phyloP scores from a whole-genome alignment of 1,140 invertebrate species.

The Trachymyrmex cornetzi region DNA sequence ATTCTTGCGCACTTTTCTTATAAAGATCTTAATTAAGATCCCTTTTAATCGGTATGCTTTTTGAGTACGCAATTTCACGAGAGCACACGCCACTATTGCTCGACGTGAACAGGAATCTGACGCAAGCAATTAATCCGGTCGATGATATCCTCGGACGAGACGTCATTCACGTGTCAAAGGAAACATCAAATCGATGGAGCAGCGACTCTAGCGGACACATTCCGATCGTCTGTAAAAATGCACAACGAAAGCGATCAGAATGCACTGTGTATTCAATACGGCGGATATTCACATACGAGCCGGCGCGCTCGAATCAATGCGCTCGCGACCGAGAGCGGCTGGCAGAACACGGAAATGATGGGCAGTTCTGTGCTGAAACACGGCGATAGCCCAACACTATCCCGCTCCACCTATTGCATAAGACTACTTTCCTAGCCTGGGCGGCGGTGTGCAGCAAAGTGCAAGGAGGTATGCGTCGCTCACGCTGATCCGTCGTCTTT shows the following conservation, averaged over 20 bases:
- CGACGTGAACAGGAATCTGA: conserved; percentile 22
- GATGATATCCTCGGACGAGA: not conserved
- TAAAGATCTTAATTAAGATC: conserved; percentile 3
- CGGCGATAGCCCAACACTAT: conserved; percentile 76
- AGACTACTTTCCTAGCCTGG: conserved; percentile 81
- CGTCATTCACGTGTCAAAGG: conserved; percentile 21
- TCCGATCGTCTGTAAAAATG: conserved; percentile 52
- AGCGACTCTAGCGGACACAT: conserved; percentile 44
- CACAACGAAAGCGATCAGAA: conserved; percentile 56
- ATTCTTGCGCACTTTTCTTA: not conserved
- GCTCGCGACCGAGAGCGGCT: conserved; percentile 54
- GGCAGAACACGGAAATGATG: conserved; percentile 83
- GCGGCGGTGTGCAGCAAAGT: conserved; percentile 69
- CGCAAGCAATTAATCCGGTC: conserved; percentile 16
- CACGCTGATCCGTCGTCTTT: conserved; percentile 36
- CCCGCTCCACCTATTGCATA: conserved; percentile 80
- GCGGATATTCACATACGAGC: conserved; percentile 54
- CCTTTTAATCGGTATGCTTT: not conserved
- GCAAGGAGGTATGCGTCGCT: conserved; percentile 39
- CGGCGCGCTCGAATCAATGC: conserved; percentile 37
- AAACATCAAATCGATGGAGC: conserved; percentile 9
- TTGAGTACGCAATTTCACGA: not conserved
- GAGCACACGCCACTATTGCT: conserved; percentile 3
- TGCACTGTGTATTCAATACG: conserved; percentile 39
- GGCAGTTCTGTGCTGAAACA: conserved; percentile 68